A percentile compares a stretch with the other conserved stretches of the same genome.
These are phyloP conservation scores for Enteromius anoplus DNA, from an alignment of 2,797 vertebrate genomes.

Conservation along the genomic window DNA sequence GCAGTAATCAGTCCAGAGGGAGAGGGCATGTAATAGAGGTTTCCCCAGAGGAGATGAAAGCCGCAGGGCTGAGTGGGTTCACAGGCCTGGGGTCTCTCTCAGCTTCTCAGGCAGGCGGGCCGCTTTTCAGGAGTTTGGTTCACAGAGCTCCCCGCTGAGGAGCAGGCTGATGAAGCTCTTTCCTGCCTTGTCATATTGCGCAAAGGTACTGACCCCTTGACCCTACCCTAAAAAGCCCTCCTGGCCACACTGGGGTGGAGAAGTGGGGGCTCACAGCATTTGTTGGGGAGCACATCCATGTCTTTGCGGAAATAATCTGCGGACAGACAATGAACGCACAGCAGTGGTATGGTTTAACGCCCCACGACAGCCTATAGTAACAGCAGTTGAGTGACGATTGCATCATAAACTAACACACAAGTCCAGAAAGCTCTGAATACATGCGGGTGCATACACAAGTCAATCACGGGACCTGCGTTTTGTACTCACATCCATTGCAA, in stretches of 20 bases:
- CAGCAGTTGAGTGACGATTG: slow-evolving; percentile 42
- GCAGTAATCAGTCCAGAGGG: slow-evolving; percentile 80
- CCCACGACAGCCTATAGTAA: slow-evolving; percentile 57
- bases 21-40: slow-evolving; percentile 58
- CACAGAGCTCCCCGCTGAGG: slow-evolving; percentile 68
- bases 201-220: slow-evolving; percentile 65
- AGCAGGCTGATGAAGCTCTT: slow-evolving; percentile 65
- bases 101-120: slow-evolving; percentile 74
- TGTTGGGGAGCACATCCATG: slow-evolving; percentile 52
- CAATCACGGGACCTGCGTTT: background rate
- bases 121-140: slow-evolving; percentile 69
- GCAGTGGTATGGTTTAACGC: slow-evolving; percentile 47
- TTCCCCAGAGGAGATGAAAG: slow-evolving; percentile 52
- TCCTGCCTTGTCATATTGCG: slow-evolving; percentile 69
- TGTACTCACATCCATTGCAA: background rate
- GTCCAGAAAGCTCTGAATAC: slow-evolving; percentile 24
- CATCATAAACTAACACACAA: slow-evolving; percentile 40
- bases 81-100: slow-evolving; percentile 57
- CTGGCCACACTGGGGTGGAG: slow-evolving; percentile 50
- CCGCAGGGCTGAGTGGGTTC: background rate
- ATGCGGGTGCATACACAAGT: background rate
- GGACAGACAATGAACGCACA: slow-evolving; percentile 58
- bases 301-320: slow-evolving; percentile 54
- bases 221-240: slow-evolving; percentile 59
- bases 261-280: slow-evolving; percentile 38